Evolutionary conservation across 2,888 invertebrate species (phyloP).

Genomic region (Litoditis marina): DNA sequence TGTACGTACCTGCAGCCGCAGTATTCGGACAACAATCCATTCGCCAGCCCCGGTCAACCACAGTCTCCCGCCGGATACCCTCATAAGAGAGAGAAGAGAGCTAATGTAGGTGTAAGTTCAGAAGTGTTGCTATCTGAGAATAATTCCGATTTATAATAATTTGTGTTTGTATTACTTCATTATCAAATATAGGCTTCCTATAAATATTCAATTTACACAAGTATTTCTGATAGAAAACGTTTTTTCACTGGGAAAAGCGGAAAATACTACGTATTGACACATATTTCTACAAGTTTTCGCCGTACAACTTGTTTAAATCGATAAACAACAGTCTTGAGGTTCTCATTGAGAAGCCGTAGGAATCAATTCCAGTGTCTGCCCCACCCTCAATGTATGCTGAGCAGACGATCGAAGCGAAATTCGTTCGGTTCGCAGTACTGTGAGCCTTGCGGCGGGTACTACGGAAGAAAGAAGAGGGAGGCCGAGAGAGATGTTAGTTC

Average conservation of each 20-base stretch:
- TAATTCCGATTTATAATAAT: no score
- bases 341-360: background rate
- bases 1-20: constrained; percentile 49
- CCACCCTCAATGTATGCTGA: constrained; percentile 46
- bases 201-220: no score
- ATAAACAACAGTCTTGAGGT: no score
- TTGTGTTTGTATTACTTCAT: no score
- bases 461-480: constrained; percentile 50
- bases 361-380: constrained; percentile 49
- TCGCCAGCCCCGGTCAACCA: constrained; percentile 16
- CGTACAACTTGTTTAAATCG: no score
- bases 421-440: constrained; percentile 49
- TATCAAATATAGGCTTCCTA: no score
- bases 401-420: constrained; percentile 41
- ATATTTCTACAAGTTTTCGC: no score
- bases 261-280: no score
- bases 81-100: constrained; percentile 32
- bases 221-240: no score
- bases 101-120: constrained; percentile 15
- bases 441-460: constrained; percentile 51
- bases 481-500: constrained; percentile 36
- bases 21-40: constrained; percentile 36
- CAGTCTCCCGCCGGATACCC: constrained; percentile 35
- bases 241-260: no score
- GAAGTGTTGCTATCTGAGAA: no score